Evolutionary conservation across 2,888 invertebrate species (phyloP).

Genomic region (Synergus laeviventris): DNA sequence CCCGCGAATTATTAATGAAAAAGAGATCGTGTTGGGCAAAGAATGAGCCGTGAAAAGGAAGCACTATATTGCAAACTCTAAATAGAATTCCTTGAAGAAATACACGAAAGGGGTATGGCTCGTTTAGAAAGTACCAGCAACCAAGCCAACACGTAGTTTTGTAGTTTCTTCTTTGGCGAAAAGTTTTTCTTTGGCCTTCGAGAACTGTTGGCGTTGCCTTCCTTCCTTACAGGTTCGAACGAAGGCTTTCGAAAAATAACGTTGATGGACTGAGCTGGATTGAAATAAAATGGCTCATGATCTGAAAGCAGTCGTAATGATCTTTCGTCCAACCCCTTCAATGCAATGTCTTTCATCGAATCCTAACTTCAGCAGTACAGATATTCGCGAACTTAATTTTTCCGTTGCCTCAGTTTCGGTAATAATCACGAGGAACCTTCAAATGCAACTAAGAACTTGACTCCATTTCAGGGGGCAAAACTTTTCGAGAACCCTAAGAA

Average conservation of each 20-base stretch:
- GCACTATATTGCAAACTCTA: constrained; percentile 1
- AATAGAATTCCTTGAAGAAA: constrained; percentile 24
- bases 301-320: constrained; percentile 20
- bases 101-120: neutral
- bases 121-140: neutral
- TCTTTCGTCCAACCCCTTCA: neutral
- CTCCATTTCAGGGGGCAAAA: neutral
- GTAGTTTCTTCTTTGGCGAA: neutral
- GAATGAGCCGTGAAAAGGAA: constrained; percentile 1
- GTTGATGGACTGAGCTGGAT: neutral
- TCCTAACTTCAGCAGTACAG: constrained; percentile 1
- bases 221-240: neutral
- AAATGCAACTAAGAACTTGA: neutral
- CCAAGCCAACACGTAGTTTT: constrained; percentile 1
- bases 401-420: constrained; percentile 12
- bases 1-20: constrained; percentile 1
- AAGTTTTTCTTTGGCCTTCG: neutral
- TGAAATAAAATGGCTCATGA: neutral
- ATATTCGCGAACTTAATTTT: constrained; percentile 22
- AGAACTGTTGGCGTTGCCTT: neutral
- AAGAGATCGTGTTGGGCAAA: constrained; percentile 3
- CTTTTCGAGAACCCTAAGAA: neutral
- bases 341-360: constrained; percentile 8
- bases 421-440: constrained; percentile 19
- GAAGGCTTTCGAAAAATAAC: constrained; percentile 4